A percentile compares a stretch with the other conserved stretches of the same genome.
Conservation (phyloP, 2,797 vertebrate species). For the Furcifer pardalis region DNA sequence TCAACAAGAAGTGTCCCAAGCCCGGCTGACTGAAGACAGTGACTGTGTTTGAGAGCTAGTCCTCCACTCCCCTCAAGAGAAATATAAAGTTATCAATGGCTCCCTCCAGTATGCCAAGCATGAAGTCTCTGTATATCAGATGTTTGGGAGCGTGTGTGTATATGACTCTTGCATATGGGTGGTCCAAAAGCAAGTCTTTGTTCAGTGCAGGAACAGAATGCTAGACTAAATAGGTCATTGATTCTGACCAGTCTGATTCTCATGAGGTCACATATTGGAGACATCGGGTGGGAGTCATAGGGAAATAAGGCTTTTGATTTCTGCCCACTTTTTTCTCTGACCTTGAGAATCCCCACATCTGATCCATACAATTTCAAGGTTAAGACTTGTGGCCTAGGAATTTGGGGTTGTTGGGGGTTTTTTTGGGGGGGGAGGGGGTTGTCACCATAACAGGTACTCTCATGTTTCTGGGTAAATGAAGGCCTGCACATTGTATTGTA, state of each 20-base stretch:
- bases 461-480: not conserved
- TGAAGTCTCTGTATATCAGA: not conserved
- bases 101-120: not conserved
- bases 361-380: not conserved
- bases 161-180: not conserved
- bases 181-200: not conserved
- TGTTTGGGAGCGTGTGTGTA: not conserved
- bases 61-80: too few relatives aligned
- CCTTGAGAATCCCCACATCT: not conserved
- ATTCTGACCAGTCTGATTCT: not conserved
- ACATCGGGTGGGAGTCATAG: not conserved
- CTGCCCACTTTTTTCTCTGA: not conserved
- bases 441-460: not conserved
- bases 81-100: not conserved
- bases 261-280: too few relatives aligned
- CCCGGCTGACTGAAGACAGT: not conserved
- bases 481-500: not conserved
- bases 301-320: too few relatives aligned
- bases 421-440: not conserved
- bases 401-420: too few relatives aligned
- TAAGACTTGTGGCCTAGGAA: not conserved
- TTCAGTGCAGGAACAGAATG: not conserved
- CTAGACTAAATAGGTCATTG: not conserved
- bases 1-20: not conserved
- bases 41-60: not conserved